These are phyloP conservation scores for Luehdorfia chinensis DNA, from an alignment of 1,140 invertebrate species.

Conservation along the genomic window DNA sequence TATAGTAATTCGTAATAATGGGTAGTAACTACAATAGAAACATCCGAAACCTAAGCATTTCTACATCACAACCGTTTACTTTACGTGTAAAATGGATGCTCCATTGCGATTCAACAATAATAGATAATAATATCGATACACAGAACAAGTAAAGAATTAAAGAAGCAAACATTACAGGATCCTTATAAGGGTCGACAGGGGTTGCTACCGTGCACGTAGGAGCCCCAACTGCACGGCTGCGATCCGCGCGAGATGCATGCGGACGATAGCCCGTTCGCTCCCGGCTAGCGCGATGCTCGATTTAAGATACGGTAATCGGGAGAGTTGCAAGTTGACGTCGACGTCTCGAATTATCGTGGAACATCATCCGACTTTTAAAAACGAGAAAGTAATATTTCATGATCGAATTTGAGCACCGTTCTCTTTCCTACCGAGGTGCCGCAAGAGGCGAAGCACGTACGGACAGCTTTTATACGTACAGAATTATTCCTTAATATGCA, in stretches of 20 bases:
- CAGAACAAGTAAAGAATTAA: conserved; percentile 8
- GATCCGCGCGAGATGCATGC: conserved; percentile 41
- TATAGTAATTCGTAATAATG: too few species aligned
- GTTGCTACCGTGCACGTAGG: conserved; percentile 1
- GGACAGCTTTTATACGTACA: too few species aligned
- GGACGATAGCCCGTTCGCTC: conserved; percentile 38
- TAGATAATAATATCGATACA: conserved; percentile 16
- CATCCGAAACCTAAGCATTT: too few species aligned
- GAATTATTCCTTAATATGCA: too few species aligned
- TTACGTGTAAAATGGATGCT: too few species aligned
- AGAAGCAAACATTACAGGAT: background rate
- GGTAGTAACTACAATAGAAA: too few species aligned
- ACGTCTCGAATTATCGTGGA: conserved; percentile 22
- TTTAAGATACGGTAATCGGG: conserved; percentile 51
- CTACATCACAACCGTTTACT: too few species aligned
- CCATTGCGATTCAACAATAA: conserved; percentile 5
- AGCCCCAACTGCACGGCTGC: conserved; percentile 7
- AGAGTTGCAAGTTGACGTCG: conserved; percentile 29
- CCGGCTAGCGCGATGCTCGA: conserved; percentile 33
- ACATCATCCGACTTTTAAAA: too few species aligned
- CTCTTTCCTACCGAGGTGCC: too few species aligned
- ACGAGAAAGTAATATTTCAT: too few species aligned
- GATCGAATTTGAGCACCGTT: too few species aligned
- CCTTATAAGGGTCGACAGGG: conserved; percentile 24
- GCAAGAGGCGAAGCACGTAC: too few species aligned